Conservation (phyloP, 2,888 invertebrate species). For the Sphecodes monilicornis region DNA sequence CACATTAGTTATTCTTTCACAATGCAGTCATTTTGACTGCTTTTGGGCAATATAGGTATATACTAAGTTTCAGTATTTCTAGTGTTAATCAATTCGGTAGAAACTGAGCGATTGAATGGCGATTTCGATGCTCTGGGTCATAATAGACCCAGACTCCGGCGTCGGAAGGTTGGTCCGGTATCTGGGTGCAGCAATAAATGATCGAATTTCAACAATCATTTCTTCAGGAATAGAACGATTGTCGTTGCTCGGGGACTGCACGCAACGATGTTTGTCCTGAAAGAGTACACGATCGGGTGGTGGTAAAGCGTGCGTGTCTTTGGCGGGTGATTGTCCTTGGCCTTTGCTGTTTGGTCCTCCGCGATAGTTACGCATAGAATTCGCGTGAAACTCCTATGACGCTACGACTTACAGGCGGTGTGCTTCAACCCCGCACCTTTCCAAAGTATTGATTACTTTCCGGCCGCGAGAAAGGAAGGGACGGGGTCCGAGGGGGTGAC, state of each 20-base stretch:
- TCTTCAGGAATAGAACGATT: neutral
- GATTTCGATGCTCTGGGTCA: neutral
- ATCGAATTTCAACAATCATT: neutral
- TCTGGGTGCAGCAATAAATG: neutral
- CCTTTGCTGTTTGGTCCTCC: constrained; percentile 33
- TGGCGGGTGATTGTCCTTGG: constrained; percentile 27
- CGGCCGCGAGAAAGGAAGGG: constrained; percentile 74
- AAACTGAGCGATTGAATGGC: no score
- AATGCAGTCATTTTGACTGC: no score
- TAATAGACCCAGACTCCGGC: neutral
- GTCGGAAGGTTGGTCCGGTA: neutral
- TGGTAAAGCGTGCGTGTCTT: neutral
- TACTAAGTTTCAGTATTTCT: no score
- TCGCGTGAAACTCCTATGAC: constrained; percentile 66
- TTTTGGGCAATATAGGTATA: no score
- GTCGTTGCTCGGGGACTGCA: neutral
- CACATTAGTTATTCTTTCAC: no score
- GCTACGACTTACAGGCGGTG: constrained; percentile 71
- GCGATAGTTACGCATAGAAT: constrained; percentile 65
- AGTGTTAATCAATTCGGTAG: no score
- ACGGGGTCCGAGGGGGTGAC: constrained; percentile 56
- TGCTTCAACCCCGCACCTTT: constrained; percentile 79
- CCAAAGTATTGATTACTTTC: constrained; percentile 83
- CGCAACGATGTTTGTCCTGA: neutral
- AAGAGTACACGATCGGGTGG: neutral